Evolutionary conservation across 1,140 invertebrate genomes (phyloP), one percentile per base, ranked within the genome.

Genomic region (Diuraphis noxia): DNA sequence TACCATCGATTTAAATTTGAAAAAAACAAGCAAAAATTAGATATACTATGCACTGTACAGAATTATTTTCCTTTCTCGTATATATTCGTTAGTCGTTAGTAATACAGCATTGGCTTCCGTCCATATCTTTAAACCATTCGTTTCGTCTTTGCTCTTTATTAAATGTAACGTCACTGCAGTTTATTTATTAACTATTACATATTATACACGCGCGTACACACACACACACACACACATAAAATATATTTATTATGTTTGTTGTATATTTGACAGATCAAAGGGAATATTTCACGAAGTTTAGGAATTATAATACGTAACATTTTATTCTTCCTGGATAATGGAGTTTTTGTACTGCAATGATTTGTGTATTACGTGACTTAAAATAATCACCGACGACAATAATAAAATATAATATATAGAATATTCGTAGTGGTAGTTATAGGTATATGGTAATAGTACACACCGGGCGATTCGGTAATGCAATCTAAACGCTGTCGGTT

Each of bases 251-350:
- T 79, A 79, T 79, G 38, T 79, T 79, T 79, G 36, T 36, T 81
- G 38, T 81, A 81, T 81, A 81, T 84, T 43, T n/a, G 82, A 84
- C 82, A 43, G 82, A 43, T 84, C 82, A 84, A 84, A 84, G 82
- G 13, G 82, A 43, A 84, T n/a, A 43, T 84, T 21, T 25, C 41
- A n/a, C 30, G 41, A 23, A n/a, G 30, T 43, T 84, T 43, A 30
- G 82, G 82, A 38, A 81, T 23, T 84, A n/a, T 84, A 43, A 84
- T 43, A 43, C 25, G 30, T 84, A 84, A 10, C 23, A 41, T 41
- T 25, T 43, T 19, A 43, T 84, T 84, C 82, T 84, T n/a, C 41
- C 30, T 4, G 34, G 17, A 79, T 25, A 36, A 38, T 38, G 79
- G 79, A n/a, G 56, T 72, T 72, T 72, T 81, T 40, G 38, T 40